These are phyloP conservation scores for Brachyopa scutellaris DNA, from an alignment of 2,888 invertebrate species.

Conservation along the genomic window DNA sequence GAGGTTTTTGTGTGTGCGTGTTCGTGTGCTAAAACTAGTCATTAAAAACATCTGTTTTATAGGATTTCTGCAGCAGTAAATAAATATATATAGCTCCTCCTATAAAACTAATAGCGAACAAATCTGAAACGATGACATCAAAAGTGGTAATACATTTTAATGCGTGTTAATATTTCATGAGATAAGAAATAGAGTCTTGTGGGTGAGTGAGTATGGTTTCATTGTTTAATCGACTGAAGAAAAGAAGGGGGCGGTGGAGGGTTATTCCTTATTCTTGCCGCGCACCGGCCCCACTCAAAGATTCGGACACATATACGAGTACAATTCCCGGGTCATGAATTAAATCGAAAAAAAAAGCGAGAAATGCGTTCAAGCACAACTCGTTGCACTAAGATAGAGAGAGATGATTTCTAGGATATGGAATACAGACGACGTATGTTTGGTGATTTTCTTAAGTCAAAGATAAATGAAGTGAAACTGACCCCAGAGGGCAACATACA, in stretches of 20 bases:
- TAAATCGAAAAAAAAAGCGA: neutral
- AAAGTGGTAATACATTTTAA: constrained; percentile 59
- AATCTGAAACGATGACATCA: constrained; percentile 52
- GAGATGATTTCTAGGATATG: no score
- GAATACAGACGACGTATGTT: no score
- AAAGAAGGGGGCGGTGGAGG: no score
- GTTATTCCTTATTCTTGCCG: no score
- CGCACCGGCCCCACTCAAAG: no score
- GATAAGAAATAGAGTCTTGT: constrained; percentile 2
- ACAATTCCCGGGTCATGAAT: neutral
- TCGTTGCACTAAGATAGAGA: constrained; percentile 18
- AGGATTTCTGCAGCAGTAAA: neutral
- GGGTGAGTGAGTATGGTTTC: no score
- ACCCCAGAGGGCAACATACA: constrained; percentile 9
- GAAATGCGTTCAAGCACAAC: constrained; percentile 29
- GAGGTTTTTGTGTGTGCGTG: no score
- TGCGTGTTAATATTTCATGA: constrained; percentile 36
- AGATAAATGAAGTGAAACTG: constrained; percentile 24
- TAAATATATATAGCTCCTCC: neutral
- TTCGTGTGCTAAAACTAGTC: constrained; percentile 1
- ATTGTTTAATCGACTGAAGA: no score
- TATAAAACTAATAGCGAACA: constrained; percentile 23
- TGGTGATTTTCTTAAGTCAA: neutral
- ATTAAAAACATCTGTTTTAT: constrained; percentile 45
- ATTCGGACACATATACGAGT: no score